These are phyloP conservation scores for Hirudo medicinalis DNA, from an alignment of 1,140 invertebrate genomes.

Conservation along the genomic window DNA sequence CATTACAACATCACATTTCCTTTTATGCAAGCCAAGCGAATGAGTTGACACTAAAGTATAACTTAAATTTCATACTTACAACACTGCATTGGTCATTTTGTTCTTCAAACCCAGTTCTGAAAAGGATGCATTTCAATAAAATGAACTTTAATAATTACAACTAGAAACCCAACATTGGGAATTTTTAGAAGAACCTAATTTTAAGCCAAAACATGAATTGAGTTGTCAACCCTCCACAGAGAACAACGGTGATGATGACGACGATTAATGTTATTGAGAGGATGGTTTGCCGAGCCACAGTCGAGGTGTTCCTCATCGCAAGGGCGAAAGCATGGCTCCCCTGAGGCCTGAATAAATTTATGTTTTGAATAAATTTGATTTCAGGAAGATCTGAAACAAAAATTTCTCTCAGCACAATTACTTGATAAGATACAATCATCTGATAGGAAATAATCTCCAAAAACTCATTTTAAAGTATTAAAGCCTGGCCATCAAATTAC, in stretches of 20 bases:
- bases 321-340: slow-evolving; percentile 94
- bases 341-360: slow-evolving; percentile 54
- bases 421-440: no score
- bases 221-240: slow-evolving; percentile 80
- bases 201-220: slow-evolving; percentile 77
- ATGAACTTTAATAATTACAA: neutral
- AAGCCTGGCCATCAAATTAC: no score
- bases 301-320: slow-evolving; percentile 86
- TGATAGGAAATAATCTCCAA: no score
- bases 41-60: neutral
- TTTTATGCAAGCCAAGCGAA: no score
- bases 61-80: neutral
- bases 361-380: neutral
- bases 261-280: slow-evolving; percentile 87
- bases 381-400: no score
- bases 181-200: slow-evolving; percentile 33
- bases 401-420: no score
- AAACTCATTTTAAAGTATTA: no score
- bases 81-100: neutral
- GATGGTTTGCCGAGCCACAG: slow-evolving; percentile 73
- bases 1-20: no score
- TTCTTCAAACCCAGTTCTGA: neutral
- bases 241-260: slow-evolving; percentile 85
- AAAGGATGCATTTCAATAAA: neutral
- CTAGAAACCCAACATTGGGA: neutral